Evolutionary conservation across 2,113 vertebrate species (phyloP).

Genomic region (Salvelinus alpinus): DNA sequence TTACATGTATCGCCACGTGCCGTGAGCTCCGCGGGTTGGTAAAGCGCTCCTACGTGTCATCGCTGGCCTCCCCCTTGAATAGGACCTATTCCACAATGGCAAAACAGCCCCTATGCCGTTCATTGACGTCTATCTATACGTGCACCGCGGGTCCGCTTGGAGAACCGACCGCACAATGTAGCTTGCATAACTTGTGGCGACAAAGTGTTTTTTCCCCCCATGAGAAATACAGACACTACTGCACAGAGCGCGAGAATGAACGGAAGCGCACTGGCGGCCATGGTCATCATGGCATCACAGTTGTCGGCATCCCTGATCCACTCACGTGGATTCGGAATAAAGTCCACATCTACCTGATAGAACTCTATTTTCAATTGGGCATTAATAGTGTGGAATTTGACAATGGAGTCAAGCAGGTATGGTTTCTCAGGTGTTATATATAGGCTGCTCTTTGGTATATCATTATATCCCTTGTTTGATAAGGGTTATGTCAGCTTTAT

Average conservation of each 20-base stretch:
- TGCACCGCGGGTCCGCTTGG: neutral
- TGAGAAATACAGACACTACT: slow-evolving; percentile 39
- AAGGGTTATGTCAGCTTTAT: too few species aligned
- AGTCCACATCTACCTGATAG: slow-evolving; percentile 29
- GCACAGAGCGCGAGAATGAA: slow-evolving; percentile 31
- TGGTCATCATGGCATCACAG: slow-evolving; percentile 31
- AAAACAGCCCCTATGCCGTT: neutral
- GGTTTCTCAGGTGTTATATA: neutral
- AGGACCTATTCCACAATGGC: neutral
- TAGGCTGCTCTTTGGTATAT: too few species aligned
- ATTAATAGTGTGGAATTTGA: slow-evolving; percentile 54
- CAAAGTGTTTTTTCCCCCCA: slow-evolving; percentile 17
- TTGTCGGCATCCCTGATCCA: slow-evolving; percentile 61
- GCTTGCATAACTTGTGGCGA: slow-evolving; percentile 10
- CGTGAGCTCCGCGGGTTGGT: slow-evolving; percentile 42
- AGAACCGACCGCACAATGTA: neutral
- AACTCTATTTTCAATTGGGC: slow-evolving; percentile 50
- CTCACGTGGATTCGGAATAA: slow-evolving; percentile 63
- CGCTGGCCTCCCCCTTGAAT: slow-evolving; percentile 23
- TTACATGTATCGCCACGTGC: slow-evolving; percentile 30
- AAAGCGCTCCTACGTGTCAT: neutral
- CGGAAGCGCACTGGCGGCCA: slow-evolving; percentile 1
- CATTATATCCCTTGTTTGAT: too few species aligned
- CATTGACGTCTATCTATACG: neutral
- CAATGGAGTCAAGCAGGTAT: slow-evolving; percentile 61